These are phyloP conservation scores for Thera obeliscata DNA, from an alignment of 2,888 invertebrate species.

Conservation along the genomic window DNA sequence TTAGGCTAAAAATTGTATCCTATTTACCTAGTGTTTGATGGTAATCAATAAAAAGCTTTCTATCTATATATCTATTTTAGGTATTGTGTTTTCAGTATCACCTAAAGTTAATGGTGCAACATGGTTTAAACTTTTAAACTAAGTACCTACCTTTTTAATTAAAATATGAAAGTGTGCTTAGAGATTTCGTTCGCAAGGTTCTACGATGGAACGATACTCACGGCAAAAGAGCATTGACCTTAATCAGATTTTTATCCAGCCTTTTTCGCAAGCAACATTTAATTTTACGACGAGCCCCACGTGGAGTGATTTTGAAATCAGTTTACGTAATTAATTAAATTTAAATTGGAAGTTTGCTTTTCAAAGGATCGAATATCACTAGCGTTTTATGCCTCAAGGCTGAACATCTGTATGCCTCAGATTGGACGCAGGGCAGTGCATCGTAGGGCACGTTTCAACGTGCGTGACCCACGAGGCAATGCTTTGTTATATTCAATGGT, in stretches of 20 bases:
- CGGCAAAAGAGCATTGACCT: conserved; percentile 15
- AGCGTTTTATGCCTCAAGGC: background rate
- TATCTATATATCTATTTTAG: too few species aligned
- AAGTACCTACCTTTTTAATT: background rate
- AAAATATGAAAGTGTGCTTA: background rate
- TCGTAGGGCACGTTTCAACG: too few species aligned
- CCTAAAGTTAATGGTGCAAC: too few species aligned
- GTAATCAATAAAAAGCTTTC: too few species aligned
- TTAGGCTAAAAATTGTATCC: too few species aligned
- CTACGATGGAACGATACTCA: background rate
- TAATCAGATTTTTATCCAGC: conserved; percentile 19
- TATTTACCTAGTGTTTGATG: too few species aligned
- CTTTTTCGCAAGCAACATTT: conserved; percentile 23
- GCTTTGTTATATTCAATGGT: too few species aligned
- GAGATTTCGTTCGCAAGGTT: background rate
- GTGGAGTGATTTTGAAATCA: conserved; percentile 25
- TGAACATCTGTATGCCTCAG: too few species aligned
- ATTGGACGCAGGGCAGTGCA: too few species aligned
- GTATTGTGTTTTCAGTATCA: too few species aligned
- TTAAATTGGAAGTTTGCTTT: conserved; percentile 23
- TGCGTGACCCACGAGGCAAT: too few species aligned
- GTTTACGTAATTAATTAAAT: conserved; percentile 29
- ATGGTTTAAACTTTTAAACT: background rate
- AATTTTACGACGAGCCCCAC: conserved; percentile 20
- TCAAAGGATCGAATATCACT: conserved; percentile 8